Percentiles rank a stretch among this genome's conserved stretches.
These are phyloP conservation scores for Ferdinandea cuprea DNA, from an alignment of 2,888 invertebrate genomes.

Conservation along the genomic window DNA sequence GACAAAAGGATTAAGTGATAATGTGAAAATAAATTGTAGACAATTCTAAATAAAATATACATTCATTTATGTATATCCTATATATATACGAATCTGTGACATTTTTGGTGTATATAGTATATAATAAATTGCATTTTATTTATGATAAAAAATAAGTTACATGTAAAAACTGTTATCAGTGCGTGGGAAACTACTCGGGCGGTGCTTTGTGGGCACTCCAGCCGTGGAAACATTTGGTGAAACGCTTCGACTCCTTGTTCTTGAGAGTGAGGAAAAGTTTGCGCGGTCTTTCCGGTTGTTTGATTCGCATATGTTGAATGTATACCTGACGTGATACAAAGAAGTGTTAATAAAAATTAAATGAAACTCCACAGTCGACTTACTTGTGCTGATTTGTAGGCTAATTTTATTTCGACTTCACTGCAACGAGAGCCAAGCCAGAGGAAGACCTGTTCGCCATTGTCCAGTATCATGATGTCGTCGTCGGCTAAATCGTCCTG, in stretches of 20 bases:
- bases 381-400: slow-evolving; percentile 99
- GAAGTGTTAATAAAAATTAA: slow-evolving; percentile 71
- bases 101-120: slow-evolving; percentile 37
- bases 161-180: slow-evolving; percentile 64
- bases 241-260: slow-evolving; percentile 96
- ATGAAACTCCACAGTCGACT: slow-evolving; percentile 15
- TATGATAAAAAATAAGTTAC: slow-evolving; percentile 63
- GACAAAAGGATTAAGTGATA: slow-evolving; percentile 49
- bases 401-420: slow-evolving; percentile 99
- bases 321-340: slow-evolving; percentile 90
- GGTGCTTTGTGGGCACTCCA: slow-evolving; percentile 94
- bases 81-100: slow-evolving; percentile 45
- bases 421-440: slow-evolving; percentile 99
- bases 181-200: slow-evolving; percentile 76
- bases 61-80: too few relatives aligned
- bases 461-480: slow-evolving; percentile 99
- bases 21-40: slow-evolving; percentile 40
- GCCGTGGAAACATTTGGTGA: slow-evolving; percentile 99
- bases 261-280: slow-evolving; percentile 97
- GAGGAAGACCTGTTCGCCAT: slow-evolving; percentile 98
- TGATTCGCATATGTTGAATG: slow-evolving; percentile 97
- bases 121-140: slow-evolving; percentile 63
- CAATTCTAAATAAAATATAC: slow-evolving; percentile 63
- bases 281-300: slow-evolving; percentile 94
- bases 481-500: slow-evolving; percentile 99